These are phyloP conservation scores for Todiramphus saurophagus DNA, from an alignment of 2,113 vertebrate genomes.

Conservation along the genomic window DNA sequence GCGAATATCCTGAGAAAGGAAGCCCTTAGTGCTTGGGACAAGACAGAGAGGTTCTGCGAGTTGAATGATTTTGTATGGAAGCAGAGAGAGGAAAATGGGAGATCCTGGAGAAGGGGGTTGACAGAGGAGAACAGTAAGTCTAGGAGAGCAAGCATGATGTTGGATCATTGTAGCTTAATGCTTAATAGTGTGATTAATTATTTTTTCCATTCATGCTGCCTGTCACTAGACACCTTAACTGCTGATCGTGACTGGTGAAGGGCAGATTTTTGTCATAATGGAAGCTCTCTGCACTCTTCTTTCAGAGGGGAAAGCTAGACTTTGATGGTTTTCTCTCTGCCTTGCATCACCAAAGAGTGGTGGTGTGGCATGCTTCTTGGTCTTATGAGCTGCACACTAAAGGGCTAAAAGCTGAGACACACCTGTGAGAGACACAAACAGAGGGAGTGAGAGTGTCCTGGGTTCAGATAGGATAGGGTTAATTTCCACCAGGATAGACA, in stretches of 20 bases:
- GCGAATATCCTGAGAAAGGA: background rate
- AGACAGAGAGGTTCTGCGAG: background rate
- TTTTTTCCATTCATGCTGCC: background rate
- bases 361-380: background rate
- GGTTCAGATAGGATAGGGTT: too few relatives aligned
- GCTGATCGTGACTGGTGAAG: background rate
- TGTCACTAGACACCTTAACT: background rate
- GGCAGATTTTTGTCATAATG: background rate
- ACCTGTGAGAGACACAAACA: too few relatives aligned
- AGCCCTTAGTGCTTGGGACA: background rate
- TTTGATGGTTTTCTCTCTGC: background rate
- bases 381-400: background rate
- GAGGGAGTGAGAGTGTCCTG: too few relatives aligned
- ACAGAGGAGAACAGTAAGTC: background rate
- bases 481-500: too few relatives aligned
- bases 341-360: accelerated
- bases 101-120: background rate
- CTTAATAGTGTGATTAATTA: background rate
- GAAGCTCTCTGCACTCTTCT: background rate
- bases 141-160: background rate
- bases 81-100: background rate
- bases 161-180: background rate
- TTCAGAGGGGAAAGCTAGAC: background rate
- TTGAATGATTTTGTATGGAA: background rate
- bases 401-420: background rate